phyloP scores from a whole-genome alignment of 2,888 invertebrate genomes.

The Frankliniella intonsa region DNA sequence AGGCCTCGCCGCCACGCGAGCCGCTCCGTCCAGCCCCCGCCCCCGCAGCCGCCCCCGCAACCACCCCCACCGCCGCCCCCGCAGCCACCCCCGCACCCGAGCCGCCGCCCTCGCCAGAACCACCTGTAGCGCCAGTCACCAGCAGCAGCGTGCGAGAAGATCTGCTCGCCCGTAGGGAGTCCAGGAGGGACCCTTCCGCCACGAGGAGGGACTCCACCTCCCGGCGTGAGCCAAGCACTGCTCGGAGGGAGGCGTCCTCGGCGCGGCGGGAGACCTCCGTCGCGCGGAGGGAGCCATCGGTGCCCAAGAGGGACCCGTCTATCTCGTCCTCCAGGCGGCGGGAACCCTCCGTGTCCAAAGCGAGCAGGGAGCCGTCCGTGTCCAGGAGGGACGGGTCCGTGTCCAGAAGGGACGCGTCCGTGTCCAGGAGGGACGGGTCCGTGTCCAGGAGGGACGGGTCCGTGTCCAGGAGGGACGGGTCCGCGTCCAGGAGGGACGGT shows the following conservation, averaged over 20 bases:
- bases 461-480: conserved; percentile 1
- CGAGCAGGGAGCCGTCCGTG: background rate
- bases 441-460: conserved; percentile 4
- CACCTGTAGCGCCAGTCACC: background rate
- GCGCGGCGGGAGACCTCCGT: background rate
- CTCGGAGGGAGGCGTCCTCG: background rate
- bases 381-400: background rate
- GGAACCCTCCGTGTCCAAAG: background rate
- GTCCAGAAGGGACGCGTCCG: background rate
- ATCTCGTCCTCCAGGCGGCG: conserved; percentile 20
- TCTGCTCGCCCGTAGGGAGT: background rate
- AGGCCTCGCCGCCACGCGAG: background rate
- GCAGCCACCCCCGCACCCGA: background rate
- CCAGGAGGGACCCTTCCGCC: background rate
- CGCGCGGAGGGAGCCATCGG: background rate
- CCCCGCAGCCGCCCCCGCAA: background rate
- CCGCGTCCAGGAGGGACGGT: background rate
- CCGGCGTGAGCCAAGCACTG: background rate
- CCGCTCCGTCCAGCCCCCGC: background rate
- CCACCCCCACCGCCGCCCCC: background rate
- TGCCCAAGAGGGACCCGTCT: background rate
- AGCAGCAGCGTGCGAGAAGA: conserved; percentile 6
- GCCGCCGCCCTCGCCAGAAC: background rate
- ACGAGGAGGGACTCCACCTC: background rate
- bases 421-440: background rate